Percentiles rank a stretch among this genome's conserved stretches.
Evolutionary conservation across 2,888 invertebrate species (phyloP).

Genomic region (Morpho helenor): DNA sequence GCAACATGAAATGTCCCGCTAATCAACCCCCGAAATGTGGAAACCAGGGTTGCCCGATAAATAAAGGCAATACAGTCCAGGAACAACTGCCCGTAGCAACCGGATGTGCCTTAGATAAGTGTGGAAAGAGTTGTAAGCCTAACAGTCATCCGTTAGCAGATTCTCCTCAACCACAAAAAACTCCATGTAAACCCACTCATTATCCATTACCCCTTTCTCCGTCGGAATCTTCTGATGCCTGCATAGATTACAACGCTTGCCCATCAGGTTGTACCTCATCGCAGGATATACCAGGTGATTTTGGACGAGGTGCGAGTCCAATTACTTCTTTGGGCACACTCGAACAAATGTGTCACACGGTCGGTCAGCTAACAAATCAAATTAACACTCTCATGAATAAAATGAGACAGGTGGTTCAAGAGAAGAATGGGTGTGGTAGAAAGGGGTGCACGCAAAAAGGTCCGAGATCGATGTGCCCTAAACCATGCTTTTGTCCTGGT

Average conservation of each 20-base stretch:
- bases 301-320: constrained; percentile 7
- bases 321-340: constrained; percentile 36
- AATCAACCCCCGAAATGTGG: constrained; percentile 41
- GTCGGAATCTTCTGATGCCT: constrained; percentile 20
- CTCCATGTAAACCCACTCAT: constrained; percentile 16
- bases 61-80: constrained; percentile 20
- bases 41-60: constrained; percentile 36
- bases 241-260: constrained; percentile 21
- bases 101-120: constrained; percentile 34
- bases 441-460: constrained; percentile 27
- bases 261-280: constrained; percentile 29
- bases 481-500: constrained; percentile 50
- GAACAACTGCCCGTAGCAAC: constrained; percentile 19
- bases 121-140: constrained; percentile 40
- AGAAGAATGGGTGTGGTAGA: constrained; percentile 24
- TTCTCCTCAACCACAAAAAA: constrained; percentile 5
- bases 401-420: constrained; percentile 37
- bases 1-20: constrained; percentile 48
- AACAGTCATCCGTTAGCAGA: constrained; percentile 29
- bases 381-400: constrained; percentile 38
- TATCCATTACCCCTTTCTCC: constrained; percentile 6
- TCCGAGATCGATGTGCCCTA: constrained; percentile 36
- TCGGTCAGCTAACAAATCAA: constrained; percentile 41
- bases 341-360: constrained; percentile 42
- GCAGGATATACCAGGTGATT: constrained; percentile 34